phyloP scores from a whole-genome alignment of 2,888 invertebrate genomes.

The Thymelicus sylvestris region DNA sequence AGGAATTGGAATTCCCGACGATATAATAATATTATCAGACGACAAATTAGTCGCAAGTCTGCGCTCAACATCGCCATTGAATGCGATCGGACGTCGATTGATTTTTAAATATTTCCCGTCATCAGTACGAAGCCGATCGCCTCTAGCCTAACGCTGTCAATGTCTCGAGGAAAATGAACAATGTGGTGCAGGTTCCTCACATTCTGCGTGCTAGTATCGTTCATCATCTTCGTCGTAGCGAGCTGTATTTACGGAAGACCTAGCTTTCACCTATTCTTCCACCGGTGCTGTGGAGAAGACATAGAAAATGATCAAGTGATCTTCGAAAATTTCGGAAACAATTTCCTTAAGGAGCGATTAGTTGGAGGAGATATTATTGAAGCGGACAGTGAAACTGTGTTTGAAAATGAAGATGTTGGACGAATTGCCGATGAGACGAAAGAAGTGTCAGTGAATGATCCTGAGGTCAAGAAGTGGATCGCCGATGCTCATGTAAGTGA shows the following conservation, averaged over 20 bases:
- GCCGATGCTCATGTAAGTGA: not conserved
- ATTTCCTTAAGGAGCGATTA: slow-evolving; percentile 66
- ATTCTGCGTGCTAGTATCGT: slow-evolving; percentile 68
- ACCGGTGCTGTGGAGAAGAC: slow-evolving; percentile 67
- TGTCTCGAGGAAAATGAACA: slow-evolving; percentile 35
- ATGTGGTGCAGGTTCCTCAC: slow-evolving; percentile 75
- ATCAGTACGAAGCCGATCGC: slow-evolving; percentile 9
- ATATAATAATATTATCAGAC: not conserved
- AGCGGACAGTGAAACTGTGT: slow-evolving; percentile 49
- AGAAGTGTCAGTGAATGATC: slow-evolving; percentile 51
- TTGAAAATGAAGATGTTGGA: slow-evolving; percentile 47
- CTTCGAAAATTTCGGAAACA: slow-evolving; percentile 68
- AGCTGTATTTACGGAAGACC: slow-evolving; percentile 70
- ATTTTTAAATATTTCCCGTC: slow-evolving; percentile 49
- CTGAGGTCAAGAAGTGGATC: slow-evolving; percentile 39
- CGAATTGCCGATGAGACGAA: slow-evolving; percentile 48
- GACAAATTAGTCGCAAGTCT: slow-evolving; percentile 9
- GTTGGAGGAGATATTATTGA: slow-evolving; percentile 56
- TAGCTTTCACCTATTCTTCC: slow-evolving; percentile 65
- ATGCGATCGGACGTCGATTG: slow-evolving; percentile 49
- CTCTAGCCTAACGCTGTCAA: slow-evolving; percentile 7
- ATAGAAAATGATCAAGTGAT: slow-evolving; percentile 73
- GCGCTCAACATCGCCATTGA: slow-evolving; percentile 29
- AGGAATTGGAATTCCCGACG: too few species aligned
- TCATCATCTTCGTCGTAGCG: slow-evolving; percentile 66